phyloP scores from a whole-genome alignment of 2,113 vertebrate species.

The Speoplatyrhinus poulsoni region DNA sequence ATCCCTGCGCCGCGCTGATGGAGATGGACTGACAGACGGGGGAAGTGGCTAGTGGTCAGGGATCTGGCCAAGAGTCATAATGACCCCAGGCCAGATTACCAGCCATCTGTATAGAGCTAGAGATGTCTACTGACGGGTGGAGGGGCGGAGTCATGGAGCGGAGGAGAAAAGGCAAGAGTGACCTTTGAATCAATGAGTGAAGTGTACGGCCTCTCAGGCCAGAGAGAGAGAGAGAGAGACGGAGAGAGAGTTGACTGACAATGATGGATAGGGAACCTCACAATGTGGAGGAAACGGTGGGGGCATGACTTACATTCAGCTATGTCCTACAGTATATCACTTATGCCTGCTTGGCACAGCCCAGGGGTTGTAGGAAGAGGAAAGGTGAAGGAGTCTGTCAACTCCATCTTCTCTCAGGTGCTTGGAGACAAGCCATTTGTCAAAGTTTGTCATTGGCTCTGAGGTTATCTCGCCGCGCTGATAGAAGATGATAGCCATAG shows the following conservation, averaged over 20 bases:
- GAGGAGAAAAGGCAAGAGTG: constrained; percentile 57
- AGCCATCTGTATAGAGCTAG: constrained; percentile 67
- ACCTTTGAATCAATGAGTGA: constrained; percentile 72
- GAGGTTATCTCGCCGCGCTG: constrained; percentile 76
- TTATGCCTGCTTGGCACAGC: constrained; percentile 70
- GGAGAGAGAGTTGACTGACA: constrained; percentile 61
- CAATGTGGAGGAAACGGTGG: constrained; percentile 74
- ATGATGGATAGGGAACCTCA: constrained; percentile 69
- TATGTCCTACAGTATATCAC: constrained; percentile 78
- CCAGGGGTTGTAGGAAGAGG: constrained; percentile 74
- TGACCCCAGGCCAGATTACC: constrained; percentile 69
- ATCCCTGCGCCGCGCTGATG: constrained; percentile 56
- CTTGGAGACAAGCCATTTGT: constrained; percentile 80
- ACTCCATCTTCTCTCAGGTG: constrained; percentile 74
- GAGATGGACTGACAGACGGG: constrained; percentile 66
- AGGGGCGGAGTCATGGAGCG: constrained; percentile 37
- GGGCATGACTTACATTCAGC: constrained; percentile 73
- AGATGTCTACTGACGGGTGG: constrained; percentile 54
- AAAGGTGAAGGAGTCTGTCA: constrained; percentile 82
- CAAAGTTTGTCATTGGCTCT: constrained; percentile 81
- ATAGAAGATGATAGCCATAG: constrained; percentile 76
- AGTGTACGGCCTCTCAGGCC: constrained; percentile 54
- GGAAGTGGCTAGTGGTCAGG: constrained; percentile 55
- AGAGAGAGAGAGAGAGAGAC: constrained; percentile 36
- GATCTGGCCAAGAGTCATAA: constrained; percentile 68